phyloP scores from a whole-genome alignment of 2,797 vertebrate species.

The Lepilemur ruficaudatus region DNA sequence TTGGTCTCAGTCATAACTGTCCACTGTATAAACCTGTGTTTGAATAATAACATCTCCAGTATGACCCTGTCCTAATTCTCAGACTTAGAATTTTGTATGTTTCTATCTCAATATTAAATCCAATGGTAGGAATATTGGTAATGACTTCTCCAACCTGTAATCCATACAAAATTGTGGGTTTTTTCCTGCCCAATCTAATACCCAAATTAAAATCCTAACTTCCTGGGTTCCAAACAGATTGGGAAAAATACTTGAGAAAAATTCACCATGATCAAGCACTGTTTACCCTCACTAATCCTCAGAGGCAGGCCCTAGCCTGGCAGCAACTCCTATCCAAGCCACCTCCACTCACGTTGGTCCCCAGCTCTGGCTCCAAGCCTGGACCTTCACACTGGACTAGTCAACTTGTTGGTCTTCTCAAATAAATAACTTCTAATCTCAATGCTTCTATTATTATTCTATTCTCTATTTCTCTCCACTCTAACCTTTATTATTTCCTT shows the following conservation, averaged over 20 bases:
- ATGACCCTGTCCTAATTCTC: slow-evolving; percentile 83
- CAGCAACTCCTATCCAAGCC: not conserved
- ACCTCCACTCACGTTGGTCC: not conserved
- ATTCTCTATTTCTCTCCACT: not conserved
- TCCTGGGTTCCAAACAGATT: slow-evolving; percentile 94
- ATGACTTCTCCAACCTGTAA: slow-evolving; percentile 96
- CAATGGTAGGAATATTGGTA: slow-evolving; percentile 91
- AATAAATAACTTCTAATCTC: not conserved
- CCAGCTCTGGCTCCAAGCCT: not conserved
- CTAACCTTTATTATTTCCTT: not conserved
- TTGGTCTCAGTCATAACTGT: slow-evolving; percentile 95
- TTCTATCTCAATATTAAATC: not conserved
- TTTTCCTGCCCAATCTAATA: slow-evolving; percentile 94
- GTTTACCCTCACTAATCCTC: not conserved
- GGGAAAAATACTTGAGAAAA: slow-evolving; percentile 94
- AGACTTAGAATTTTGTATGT: not conserved
- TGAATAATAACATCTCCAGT: slow-evolving; percentile 97
- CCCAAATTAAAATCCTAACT: slow-evolving; percentile 97
- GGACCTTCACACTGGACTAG: not conserved
- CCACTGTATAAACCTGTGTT: slow-evolving; percentile 97
- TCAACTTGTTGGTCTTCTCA: not conserved
- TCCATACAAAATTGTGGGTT: slow-evolving; percentile 92
- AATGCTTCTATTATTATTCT: not conserved
- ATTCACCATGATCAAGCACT: slow-evolving; percentile 82
- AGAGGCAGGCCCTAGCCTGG: not conserved